Evolutionary conservation across 92 coral and sea anemone species (phyloP), one percentile per base, ranked within the genome.

Genomic region (Zoanthus solanderi): DNA sequence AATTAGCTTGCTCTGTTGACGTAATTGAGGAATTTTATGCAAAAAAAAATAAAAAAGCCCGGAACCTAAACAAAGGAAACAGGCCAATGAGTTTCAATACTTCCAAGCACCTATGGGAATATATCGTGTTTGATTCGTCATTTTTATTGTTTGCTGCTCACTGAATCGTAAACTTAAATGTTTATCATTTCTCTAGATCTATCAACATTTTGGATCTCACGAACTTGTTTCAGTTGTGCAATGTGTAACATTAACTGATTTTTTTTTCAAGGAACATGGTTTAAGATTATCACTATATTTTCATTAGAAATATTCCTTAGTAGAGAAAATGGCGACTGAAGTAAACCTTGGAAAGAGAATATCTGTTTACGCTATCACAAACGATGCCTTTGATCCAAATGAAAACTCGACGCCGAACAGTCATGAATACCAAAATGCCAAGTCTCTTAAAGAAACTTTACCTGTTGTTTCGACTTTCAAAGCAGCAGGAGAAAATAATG

Each of bases 131-230:
- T 65, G 47, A 45, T 66, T 46, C 74, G 45, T 15, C 75, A 45
- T 2, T 8, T 28, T 10, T 48, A 66, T 81, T 81, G 85, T 81
- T 66, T 28, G 45, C 18, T 81, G 85, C 32, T 53, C 85, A 81
- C 18, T 34, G 85, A 52, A 3, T 81, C 58, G 85, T 81, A 23
- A 81, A 80, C 45, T 10, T 34, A 63, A 65, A 66, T 23, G 29
- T 15, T 80, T 63, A 4, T 63, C 28, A 60, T 45, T 44, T 16
- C 42, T 81, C 9, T 23, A 23, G 23, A 23, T 23, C 23, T 17
- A 47, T 45, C 31, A 81, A 11, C 45, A 44, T 28, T 37, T 28
- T 81, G 65, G 75, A 81, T 58, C 76, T 81, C 14, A 2, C 58
- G 60, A 44, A 65, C 85, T 65, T 65, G 30, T 63, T 65, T 81